phyloP scores from a whole-genome alignment of 53 echinoderm and acorn worm genomes.

The Echinometra lucunter region DNA sequence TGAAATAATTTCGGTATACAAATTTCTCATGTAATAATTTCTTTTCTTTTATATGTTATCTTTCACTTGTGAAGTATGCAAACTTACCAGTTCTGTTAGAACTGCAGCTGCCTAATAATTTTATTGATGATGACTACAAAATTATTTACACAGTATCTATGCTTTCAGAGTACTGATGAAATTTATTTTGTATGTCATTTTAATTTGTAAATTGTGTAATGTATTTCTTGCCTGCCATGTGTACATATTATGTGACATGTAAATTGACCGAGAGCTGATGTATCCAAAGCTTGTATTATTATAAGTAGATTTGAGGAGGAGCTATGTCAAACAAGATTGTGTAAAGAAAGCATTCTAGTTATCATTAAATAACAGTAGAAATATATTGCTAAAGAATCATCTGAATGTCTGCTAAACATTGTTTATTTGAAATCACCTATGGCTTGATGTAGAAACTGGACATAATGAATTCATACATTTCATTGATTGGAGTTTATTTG shows the following conservation, averaged over 20 bases:
- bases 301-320: neutral
- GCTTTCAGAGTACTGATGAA: slow-evolving; percentile 50
- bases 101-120: slow-evolving; percentile 4
- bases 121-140: slow-evolving; percentile 19
- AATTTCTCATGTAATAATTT: neutral
- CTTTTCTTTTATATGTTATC: neutral
- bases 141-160: slow-evolving; percentile 52
- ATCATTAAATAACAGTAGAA: neutral
- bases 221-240: slow-evolving; percentile 33
- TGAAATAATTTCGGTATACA: neutral
- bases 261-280: neutral
- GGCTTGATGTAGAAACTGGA: neutral
- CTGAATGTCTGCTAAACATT: neutral
- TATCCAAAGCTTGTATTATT: neutral
- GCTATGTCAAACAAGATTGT: neutral
- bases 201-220: slow-evolving; percentile 27
- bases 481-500: neutral
- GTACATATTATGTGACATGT: slow-evolving; percentile 21
- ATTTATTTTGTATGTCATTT: slow-evolving; percentile 48
- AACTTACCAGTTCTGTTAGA: neutral
- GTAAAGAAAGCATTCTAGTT: neutral
- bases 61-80: neutral
- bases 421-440: neutral
- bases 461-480: neutral
- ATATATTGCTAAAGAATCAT: neutral